These are phyloP conservation scores for Pseudorhombus dupliciocellatus DNA, from an alignment of 2,113 vertebrate genomes.

Conservation along the genomic window DNA sequence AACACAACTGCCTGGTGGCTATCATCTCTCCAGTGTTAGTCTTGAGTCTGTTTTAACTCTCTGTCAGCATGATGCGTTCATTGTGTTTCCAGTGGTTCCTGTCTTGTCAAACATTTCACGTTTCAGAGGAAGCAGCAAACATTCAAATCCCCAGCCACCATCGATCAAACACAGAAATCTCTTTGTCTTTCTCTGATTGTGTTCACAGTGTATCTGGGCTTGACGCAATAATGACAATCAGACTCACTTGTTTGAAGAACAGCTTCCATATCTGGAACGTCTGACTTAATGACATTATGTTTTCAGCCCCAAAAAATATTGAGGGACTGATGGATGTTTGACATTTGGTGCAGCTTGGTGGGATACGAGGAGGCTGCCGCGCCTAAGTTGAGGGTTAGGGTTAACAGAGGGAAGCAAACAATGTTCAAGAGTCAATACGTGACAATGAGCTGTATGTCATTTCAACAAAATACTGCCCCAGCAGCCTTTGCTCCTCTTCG, in stretches of 20 bases:
- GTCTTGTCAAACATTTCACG: too few species aligned
- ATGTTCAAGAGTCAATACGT: background rate
- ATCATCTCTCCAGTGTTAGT: background rate
- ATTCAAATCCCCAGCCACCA: background rate
- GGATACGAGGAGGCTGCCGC: too few species aligned
- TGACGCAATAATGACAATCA: background rate
- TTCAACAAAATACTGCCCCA: background rate
- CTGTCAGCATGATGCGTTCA: too few species aligned
- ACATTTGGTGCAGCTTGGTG: too few species aligned
- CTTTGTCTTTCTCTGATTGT: background rate
- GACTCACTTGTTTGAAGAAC: background rate
- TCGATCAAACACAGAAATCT: background rate
- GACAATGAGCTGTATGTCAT: constrained; percentile 25
- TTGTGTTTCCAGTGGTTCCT: background rate
- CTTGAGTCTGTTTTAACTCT: too few species aligned
- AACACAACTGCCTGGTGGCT: constrained; percentile 2
- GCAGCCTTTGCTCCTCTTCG: background rate
- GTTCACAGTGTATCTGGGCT: background rate
- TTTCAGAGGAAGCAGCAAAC: too few species aligned
- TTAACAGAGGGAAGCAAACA: background rate
- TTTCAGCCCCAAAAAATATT: too few species aligned
- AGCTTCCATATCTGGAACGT: too few species aligned
- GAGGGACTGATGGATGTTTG: too few species aligned
- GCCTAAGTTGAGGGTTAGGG: too few species aligned
- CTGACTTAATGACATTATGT: too few species aligned